Base-by-base conservation (phyloP, 2,888 invertebrate species). In the Brenthis hecate region DNA sequence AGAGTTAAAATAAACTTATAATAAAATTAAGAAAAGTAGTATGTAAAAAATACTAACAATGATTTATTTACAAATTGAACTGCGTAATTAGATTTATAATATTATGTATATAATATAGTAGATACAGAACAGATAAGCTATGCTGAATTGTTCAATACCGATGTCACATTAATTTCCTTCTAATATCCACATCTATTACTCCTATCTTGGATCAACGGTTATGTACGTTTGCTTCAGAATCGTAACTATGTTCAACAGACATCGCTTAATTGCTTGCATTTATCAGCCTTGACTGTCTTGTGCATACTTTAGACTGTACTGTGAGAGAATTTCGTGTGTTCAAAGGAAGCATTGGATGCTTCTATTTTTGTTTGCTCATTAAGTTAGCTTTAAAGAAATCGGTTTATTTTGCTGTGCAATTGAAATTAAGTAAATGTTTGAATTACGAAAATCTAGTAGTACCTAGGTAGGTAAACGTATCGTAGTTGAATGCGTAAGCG, bases 321-420 rank as follows among this genome's bases (percentile, higher is more conserved):
- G 16, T 3, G 11, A n/a, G 36, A 6, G 28, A 54, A 53, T 36
- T 62, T 43, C 14, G 62, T 62, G 43, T 54, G 14, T 53, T 62
- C 54, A 43, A 53, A 54, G 43, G 16, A 19, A 62, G 62, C 43
- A 43, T 62, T 43, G 13, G 43, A 62, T 19, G 19, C 19, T 19
- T 1, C 19, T 19, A 19, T 19, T 19, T 19, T 19, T 19, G 43
- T 62, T 62, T 62, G 36, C 62, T 62, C 36, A 62, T 62, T 62
- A 62, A 62, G 53, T 62, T 62, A 51, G 19, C 62, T 62, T 54
- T 62, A 14, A 62, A 62, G 53, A 43, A 62, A 54, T 53, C 13
- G 13, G 16, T n/a, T 60, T 48, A 48, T 53, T 6, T 51, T 6
- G 19, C 16, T 8, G 19, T 54, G 53, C 16, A 32, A 36, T 53